phyloP scores from a whole-genome alignment of 2,113 vertebrate genomes.

The Nanorana parkeri region DNA sequence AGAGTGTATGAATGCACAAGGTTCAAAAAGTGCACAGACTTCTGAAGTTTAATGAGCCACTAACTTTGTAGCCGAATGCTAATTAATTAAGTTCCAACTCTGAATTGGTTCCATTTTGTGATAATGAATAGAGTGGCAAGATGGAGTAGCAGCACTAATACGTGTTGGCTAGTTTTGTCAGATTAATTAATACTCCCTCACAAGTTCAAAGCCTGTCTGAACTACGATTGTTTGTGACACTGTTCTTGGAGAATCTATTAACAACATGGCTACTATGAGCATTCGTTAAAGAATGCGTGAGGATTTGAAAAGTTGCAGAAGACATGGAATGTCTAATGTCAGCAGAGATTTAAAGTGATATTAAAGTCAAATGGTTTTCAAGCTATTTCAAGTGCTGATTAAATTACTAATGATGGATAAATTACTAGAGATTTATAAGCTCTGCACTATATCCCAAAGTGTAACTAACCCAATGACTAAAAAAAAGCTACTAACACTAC shows the following conservation, averaged over 20 bases:
- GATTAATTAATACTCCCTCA: not conserved
- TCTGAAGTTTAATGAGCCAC: conserved; percentile 33
- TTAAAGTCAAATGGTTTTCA: too few species aligned
- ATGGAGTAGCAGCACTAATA: not conserved
- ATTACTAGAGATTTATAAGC: too few species aligned
- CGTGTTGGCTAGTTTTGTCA: not conserved
- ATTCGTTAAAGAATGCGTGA: not conserved
- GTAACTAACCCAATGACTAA: too few species aligned
- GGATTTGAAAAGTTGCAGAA: not conserved
- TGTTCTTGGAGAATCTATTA: not conserved
- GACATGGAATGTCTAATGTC: too few species aligned
- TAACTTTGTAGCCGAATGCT: not conserved
- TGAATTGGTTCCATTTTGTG: not conserved
- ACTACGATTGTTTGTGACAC: not conserved
- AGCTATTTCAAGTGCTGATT: too few species aligned
- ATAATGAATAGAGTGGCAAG: conserved; percentile 11
- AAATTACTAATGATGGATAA: too few species aligned
- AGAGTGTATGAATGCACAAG: not conserved
- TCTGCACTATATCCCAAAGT: too few species aligned
- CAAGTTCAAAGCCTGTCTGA: not conserved
- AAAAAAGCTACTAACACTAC: too few species aligned
- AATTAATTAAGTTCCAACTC: conserved; percentile 17
- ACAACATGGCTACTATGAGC: not conserved
- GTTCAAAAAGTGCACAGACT: conserved; percentile 3
- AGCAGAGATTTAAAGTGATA: too few species aligned